A percentile compares a stretch with the other conserved stretches of the same genome.
Conservation (phyloP, 2,797 vertebrate genomes). For the Falco berigora region DNA sequence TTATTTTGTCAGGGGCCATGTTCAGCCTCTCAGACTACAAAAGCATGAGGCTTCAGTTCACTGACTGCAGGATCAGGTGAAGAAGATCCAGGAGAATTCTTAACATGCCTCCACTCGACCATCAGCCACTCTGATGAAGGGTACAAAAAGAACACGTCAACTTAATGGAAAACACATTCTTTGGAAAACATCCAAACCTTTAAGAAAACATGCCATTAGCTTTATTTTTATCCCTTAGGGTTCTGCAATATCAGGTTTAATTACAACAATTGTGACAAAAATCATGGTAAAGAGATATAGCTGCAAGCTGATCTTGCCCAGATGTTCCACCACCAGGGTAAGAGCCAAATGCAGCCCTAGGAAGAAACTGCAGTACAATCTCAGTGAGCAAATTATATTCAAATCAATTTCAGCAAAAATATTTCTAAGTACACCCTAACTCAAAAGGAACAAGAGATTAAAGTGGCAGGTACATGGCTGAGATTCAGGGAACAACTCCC, state of each 20-base stretch:
- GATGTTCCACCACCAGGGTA: not conserved
- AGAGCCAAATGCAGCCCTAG: not conserved
- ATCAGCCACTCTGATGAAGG: not conserved
- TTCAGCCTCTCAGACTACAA: not conserved
- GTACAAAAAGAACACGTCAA: not conserved
- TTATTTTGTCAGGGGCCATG: not conserved
- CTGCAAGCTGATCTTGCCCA: not conserved
- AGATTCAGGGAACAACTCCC: not conserved
- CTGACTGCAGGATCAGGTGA: not conserved
- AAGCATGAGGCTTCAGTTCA: not conserved
- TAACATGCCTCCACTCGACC: not conserved
- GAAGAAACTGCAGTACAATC: not conserved
- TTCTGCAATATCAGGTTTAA: not conserved
- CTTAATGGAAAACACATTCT: not conserved
- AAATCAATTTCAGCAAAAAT: not conserved
- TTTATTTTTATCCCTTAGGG: not conserved
- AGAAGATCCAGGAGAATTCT: not conserved
- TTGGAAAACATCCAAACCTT: not conserved
- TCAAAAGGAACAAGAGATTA: not conserved
- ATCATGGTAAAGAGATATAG: not conserved
- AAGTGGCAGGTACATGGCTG: not conserved
- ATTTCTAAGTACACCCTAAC: not conserved
- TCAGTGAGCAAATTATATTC: not conserved
- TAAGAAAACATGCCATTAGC: not conserved
- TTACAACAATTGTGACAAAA: slow-evolving; percentile 25